phyloP scores from a whole-genome alignment of 2,113 vertebrate species.

The Dicentrarchus labrax region DNA sequence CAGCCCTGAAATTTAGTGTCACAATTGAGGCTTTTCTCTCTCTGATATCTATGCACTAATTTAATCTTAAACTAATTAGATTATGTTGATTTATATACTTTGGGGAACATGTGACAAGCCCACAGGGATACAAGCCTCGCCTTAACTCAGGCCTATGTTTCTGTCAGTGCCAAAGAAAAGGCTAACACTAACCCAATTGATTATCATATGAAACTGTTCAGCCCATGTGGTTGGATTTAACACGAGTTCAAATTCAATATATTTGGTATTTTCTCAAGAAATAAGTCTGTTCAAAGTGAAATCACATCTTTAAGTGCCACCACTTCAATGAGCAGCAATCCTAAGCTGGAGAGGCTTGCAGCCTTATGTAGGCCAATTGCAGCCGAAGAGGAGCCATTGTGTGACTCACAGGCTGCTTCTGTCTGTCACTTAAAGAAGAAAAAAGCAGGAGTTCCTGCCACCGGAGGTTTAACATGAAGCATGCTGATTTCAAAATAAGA shows the following conservation, averaged over 20 bases:
- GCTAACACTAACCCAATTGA: constrained; percentile 65
- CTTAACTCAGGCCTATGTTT: constrained; percentile 42
- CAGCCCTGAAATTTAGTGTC: constrained; percentile 13
- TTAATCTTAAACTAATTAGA: constrained; percentile 53
- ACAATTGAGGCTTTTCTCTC: constrained; percentile 48
- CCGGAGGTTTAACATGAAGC: constrained; percentile 38
- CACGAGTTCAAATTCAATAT: constrained; percentile 66
- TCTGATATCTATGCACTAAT: constrained; percentile 43
- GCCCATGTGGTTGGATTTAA: constrained; percentile 68
- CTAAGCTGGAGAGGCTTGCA: constrained; percentile 18
- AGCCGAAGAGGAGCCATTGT: constrained; percentile 53
- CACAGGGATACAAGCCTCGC: constrained; percentile 1
- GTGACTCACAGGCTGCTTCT: constrained; percentile 21
- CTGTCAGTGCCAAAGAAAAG: constrained; percentile 47
- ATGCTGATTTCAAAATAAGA: constrained; percentile 60
- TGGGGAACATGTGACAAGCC: constrained; percentile 65
- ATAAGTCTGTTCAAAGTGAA: constrained; percentile 70
- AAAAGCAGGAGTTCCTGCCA: constrained; percentile 16
- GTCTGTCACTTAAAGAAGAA: constrained; percentile 24
- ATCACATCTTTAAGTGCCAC: constrained; percentile 53
- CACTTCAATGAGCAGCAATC: constrained; percentile 35
- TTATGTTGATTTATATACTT: constrained; percentile 69
- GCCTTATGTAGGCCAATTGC: constrained; percentile 22
- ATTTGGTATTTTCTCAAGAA: constrained; percentile 76
- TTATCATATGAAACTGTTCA: constrained; percentile 59